These are phyloP conservation scores for Apoda limacodes DNA, from an alignment of 2,888 invertebrate genomes.

Conservation along the genomic window DNA sequence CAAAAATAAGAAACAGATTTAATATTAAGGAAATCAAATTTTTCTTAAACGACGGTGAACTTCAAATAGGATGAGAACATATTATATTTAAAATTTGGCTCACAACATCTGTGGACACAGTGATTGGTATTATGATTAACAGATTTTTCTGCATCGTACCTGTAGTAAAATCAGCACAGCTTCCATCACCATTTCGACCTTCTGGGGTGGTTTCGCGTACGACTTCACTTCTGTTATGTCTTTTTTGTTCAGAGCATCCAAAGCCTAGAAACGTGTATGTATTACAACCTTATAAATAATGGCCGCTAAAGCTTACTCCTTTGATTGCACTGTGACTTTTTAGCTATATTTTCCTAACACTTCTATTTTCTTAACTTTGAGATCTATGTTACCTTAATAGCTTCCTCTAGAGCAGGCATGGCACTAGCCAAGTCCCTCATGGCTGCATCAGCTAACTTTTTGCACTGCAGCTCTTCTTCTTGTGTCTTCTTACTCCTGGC, in stretches of 20 bases:
- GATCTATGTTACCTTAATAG: slow-evolving; percentile 74
- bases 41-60: neutral
- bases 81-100: neutral
- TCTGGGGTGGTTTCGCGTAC: slow-evolving; percentile 86
- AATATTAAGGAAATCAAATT: neutral
- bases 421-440: slow-evolving; percentile 86
- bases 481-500: slow-evolving; percentile 78
- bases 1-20: neutral
- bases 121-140: too few relatives aligned
- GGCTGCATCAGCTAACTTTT: slow-evolving; percentile 84
- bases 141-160: slow-evolving; percentile 26
- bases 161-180: slow-evolving; percentile 86
- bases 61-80: neutral
- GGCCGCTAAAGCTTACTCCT: too few relatives aligned
- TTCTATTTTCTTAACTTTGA: too few relatives aligned
- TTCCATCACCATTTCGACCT: slow-evolving; percentile 92
- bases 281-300: neutral
- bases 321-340: too few relatives aligned
- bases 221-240: slow-evolving; percentile 92
- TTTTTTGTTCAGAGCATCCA: slow-evolving; percentile 86
- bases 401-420: slow-evolving; percentile 89
- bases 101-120: too few relatives aligned
- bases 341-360: too few relatives aligned
- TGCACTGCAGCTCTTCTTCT: slow-evolving; percentile 85
- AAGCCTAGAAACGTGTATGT: slow-evolving; percentile 54